These are phyloP conservation scores for Acrocephalus scirpaceus DNA, from an alignment of 2,797 vertebrate genomes.

Conservation along the genomic window DNA sequence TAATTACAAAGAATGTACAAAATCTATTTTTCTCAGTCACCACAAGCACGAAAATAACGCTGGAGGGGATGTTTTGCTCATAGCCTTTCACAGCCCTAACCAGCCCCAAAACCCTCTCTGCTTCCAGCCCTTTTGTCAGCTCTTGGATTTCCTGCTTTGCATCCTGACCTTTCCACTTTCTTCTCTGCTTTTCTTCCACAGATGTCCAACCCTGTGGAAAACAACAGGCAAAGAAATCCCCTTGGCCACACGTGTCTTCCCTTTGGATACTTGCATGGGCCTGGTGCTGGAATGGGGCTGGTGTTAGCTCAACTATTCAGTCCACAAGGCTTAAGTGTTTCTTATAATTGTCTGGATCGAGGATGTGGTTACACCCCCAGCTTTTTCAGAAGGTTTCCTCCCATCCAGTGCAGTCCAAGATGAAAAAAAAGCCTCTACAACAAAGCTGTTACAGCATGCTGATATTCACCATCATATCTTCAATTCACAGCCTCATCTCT, in stretches of 20 bases:
- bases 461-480: neutral
- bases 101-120: neutral
- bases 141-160: conserved; percentile 7
- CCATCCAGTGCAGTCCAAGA: neutral
- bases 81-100: neutral
- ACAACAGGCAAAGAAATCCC: neutral
- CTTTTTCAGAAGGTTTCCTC: neutral
- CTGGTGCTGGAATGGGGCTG: neutral
- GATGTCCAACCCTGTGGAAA: neutral
- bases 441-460: neutral
- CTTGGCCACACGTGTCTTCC: neutral
- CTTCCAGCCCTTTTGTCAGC: neutral
- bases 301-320: neutral
- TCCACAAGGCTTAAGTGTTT: neutral
- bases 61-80: neutral
- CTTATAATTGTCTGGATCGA: neutral
- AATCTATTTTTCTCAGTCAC: neutral
- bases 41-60: neutral
- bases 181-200: neutral
- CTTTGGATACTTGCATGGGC: neutral
- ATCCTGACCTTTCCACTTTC: neutral
- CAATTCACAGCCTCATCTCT: neutral
- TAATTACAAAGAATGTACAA: neutral
- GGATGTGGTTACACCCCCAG: neutral
- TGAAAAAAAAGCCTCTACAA: neutral